Base-by-base conservation (phyloP, 2,888 invertebrate genomes). In the Thelaira solivaga region DNA sequence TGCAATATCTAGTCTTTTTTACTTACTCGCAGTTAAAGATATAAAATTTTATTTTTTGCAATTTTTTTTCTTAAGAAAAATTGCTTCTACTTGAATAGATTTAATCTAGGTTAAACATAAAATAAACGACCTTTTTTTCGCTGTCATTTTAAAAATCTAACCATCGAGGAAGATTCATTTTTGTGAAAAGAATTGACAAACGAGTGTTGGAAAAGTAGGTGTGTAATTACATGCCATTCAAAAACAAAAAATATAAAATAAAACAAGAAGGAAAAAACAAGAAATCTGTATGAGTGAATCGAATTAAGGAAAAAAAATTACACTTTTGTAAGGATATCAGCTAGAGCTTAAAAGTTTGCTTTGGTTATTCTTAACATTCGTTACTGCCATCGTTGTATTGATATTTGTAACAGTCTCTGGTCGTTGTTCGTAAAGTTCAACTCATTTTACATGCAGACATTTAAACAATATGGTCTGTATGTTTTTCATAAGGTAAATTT, bases 31-130 rank as follows among this genome's bases (percentile, higher is more conserved):
- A 68, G 26, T 18, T 34, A 31, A 55, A 43, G 34, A 53, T n/a
- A 26, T n/a, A 22, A 16, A 64, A 57, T 24, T 57, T 34, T 57
- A 29, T 18, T 13, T 29, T 39, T 49, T n/a, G 16, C 18, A 29
- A 16, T 20, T 43, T 41, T 31, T 24, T 13, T 31, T 16, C 18
- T 55, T n/a, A 39, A 29, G n/a, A 26, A 43, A 43, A 10, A 43
- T 53, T 43, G 45, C 47, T 51, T 51, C 18, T 26, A 45, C 41
- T 62, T 62, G 62, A 43, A 26, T 51, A 45, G 71, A 62, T 71
- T 34, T 36, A 43, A 71, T 71, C 43, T 71, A 24, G 71, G 71
- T 62, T 71, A 71, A 62, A 71, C 43, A 62, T 13, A 49, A 22
- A 39, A 59, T 49, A 36, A 47, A 68, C 6, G 4, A 61, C 31